These are phyloP conservation scores for Isurus oxyrinchus DNA, from an alignment of 2,113 vertebrate species.

Conservation along the genomic window DNA sequence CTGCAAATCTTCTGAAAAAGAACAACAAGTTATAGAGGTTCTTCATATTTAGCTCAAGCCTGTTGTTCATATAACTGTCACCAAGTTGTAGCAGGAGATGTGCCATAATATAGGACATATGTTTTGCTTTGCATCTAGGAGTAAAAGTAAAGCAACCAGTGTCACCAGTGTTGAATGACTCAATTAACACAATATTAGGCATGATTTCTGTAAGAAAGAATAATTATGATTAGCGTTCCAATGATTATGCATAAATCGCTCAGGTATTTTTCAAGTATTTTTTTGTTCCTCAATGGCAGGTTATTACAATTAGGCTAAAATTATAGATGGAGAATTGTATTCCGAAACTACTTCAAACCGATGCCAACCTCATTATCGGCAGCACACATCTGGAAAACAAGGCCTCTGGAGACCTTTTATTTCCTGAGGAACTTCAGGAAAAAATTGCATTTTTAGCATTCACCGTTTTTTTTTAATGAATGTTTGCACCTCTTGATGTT, in stretches of 20 bases:
- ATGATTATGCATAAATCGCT: conserved; percentile 13
- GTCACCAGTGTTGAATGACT: neutral
- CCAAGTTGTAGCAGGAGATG: neutral
- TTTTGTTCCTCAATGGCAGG: conserved; percentile 14
- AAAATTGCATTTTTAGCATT: neutral
- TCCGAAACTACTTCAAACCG: neutral
- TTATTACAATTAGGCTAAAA: conserved; percentile 21
- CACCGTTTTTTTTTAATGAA: conserved; percentile 7
- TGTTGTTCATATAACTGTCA: neutral
- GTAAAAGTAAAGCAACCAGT: neutral
- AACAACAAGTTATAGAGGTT: neutral
- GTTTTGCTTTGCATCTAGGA: neutral
- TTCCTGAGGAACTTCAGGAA: conserved; percentile 16
- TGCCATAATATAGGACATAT: neutral
- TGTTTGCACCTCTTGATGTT: conserved; percentile 13
- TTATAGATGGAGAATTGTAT: neutral
- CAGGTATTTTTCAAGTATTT: neutral
- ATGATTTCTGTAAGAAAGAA: conserved; percentile 20
- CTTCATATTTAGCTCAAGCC: neutral
- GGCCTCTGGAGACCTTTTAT: conserved; percentile 13
- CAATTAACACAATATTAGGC: conserved; percentile 4
- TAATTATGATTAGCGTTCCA: conserved; percentile 28
- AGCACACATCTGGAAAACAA: conserved; percentile 32
- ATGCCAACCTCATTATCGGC: neutral
- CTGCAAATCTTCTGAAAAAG: neutral